phyloP scores from a whole-genome alignment of 2,888 invertebrate genomes.

The Herminia tarsipennalis region DNA sequence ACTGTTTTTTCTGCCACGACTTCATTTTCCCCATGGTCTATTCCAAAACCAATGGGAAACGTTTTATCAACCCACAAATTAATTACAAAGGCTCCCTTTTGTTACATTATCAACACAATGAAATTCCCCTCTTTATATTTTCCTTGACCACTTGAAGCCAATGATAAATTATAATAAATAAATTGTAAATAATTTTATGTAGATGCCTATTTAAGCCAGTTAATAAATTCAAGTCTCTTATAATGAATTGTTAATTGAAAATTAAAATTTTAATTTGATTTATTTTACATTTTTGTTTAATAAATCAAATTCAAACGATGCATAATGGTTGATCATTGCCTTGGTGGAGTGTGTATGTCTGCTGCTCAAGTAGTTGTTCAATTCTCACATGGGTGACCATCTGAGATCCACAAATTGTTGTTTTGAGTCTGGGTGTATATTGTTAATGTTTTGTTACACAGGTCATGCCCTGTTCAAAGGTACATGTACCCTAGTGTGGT shows the following conservation, averaged over 20 bases:
- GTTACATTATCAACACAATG: not conserved
- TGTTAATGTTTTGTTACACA: no score
- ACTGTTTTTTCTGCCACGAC: not conserved
- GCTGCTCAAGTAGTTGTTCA: no score
- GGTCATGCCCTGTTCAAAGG: no score
- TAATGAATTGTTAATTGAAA: conserved; percentile 4
- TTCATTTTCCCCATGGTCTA: conserved; percentile 4
- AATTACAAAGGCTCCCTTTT: not conserved
- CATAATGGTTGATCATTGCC: no score
- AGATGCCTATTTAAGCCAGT: not conserved
- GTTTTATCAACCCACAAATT: conserved; percentile 3
- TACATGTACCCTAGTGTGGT: no score
- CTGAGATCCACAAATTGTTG: no score
- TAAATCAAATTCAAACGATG: not conserved
- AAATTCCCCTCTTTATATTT: conserved; percentile 15
- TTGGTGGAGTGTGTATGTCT: no score
- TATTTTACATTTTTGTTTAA: not conserved
- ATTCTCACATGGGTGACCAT: no score
- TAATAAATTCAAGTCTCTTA: conserved; percentile 2
- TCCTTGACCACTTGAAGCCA: conserved; percentile 32
- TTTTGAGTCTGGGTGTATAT: no score
- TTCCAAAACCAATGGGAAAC: not conserved
- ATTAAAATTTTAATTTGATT: not conserved
- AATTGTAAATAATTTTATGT: conserved; percentile 13
- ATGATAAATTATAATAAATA: conserved; percentile 36